Evolutionary conservation across 2,888 invertebrate species (phyloP), one percentile per base, ranked within the genome.

Genomic region (Idaea biselata): DNA sequence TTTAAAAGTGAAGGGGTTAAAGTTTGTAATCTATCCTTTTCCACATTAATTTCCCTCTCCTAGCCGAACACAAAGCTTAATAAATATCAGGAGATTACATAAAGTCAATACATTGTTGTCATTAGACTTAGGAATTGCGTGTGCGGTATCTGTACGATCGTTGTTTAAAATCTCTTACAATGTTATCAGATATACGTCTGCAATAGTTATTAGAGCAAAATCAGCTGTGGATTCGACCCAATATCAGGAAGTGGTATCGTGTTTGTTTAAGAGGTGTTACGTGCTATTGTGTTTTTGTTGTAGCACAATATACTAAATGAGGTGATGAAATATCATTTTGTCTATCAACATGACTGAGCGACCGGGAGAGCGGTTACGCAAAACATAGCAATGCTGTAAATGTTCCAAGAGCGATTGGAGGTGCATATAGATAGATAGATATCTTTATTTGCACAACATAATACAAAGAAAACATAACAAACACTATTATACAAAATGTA

Each of bases 201-300:
- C 66, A 65, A 75, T 73, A 76, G 68, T 77, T 76, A 80, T 74
- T 78, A 71, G 73, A 77, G 73, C 73, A 73, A 76, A 81, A 82
- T 81, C 74, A 77, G 68, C 74, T 79, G 79, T 75, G 79, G 81
- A 68, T 69, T 66, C 74, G 73, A 75, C 71, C 68, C 64, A 69
- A 65, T 62, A 55, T 55, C 55, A 55, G 55, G 55, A 55, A 55
- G 55, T 55, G 59, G 55, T 32, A 8, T 67, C 25, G 25, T 60
- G 64, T 65, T 68, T 67, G 63, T 63, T 60, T 62, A 57, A 44
- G 32, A 32, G 44, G 44, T 44, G 44, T 44, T 44, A 44, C 44
- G 44, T 44, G 6, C 61, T 60, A 59, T 18, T 55, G 33, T 44
- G 58, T 59, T 63, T 65, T 55, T 32, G 18, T 44, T 44, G 44